Conservation (phyloP, 2,888 invertebrate genomes). For the Agrochola circellaris region DNA sequence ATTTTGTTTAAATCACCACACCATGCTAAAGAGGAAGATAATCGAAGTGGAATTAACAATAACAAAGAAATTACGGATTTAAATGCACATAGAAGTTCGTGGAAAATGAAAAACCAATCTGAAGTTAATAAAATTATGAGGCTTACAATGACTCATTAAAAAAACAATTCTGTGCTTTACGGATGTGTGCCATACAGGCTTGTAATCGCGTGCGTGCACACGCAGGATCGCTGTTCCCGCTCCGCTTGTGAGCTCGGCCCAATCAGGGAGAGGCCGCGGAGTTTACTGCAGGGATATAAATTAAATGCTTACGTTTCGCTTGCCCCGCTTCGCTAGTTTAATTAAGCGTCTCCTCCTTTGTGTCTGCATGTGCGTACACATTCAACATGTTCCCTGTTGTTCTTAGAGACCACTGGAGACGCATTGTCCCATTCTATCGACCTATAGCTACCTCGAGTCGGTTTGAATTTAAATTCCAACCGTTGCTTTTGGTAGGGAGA, state of each 20-base stretch:
- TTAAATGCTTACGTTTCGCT: constrained; percentile 90
- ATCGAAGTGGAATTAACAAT: not conserved
- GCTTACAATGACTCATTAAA: constrained; percentile 4
- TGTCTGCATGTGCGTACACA: constrained; percentile 88
- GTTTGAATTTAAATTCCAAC: constrained; percentile 67
- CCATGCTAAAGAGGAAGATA: not conserved
- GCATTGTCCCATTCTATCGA: constrained; percentile 68
- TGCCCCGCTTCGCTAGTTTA: constrained; percentile 89
- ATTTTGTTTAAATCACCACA: not conserved
- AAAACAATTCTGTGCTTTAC: not conserved
- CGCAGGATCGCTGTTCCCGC: constrained; percentile 61
- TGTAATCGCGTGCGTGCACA: constrained; percentile 14
- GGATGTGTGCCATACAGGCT: not conserved
- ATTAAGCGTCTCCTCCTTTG: constrained; percentile 89
- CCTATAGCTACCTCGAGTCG: constrained; percentile 51
- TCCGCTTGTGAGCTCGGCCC: constrained; percentile 74
- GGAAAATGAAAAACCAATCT: not conserved
- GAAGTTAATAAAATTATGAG: not conserved
- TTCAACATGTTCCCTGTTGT: constrained; percentile 84
- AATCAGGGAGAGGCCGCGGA: constrained; percentile 84
- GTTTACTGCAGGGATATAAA: constrained; percentile 90
- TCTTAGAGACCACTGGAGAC: constrained; percentile 77
- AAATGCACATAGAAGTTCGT: too few species aligned
- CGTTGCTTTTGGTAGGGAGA: constrained; percentile 61
- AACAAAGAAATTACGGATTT: not conserved